phyloP scores from a whole-genome alignment of 2,888 invertebrate genomes.

The Pherbina coryleti region DNA sequence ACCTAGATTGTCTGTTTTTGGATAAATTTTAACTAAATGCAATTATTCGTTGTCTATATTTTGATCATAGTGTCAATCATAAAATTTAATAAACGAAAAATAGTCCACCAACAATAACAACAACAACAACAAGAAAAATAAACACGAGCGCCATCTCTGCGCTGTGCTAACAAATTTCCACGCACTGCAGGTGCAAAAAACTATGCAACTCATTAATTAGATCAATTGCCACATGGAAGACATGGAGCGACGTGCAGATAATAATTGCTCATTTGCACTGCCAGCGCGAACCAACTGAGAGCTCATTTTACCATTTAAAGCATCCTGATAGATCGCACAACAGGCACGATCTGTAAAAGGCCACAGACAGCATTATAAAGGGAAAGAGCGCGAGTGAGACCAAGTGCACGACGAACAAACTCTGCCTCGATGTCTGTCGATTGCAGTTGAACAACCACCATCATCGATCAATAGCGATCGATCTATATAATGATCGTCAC shows the following conservation, averaged over 20 bases:
- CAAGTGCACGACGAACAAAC: background rate
- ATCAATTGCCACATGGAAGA: constrained; percentile 44
- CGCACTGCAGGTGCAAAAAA: constrained; percentile 50
- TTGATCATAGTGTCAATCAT: no score
- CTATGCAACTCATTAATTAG: constrained; percentile 50
- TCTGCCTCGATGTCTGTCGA: background rate
- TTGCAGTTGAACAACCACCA: background rate
- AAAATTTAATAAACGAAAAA: no score
- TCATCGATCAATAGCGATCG: constrained; percentile 11
- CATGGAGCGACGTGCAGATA: constrained; percentile 19
- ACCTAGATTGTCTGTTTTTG: background rate
- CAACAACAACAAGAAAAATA: no score
- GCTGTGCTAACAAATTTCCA: constrained; percentile 38
- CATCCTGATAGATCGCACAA: constrained; percentile 10
- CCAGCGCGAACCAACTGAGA: constrained; percentile 23
- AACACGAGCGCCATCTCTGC: background rate
- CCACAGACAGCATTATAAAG: background rate
- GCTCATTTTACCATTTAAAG: constrained; percentile 24
- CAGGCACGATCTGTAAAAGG: no score
- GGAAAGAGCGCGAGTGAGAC: background rate
- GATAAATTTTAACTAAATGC: no score
- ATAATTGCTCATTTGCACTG: constrained; percentile 33
- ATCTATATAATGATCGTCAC: constrained; percentile 7
- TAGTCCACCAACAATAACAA: no score
- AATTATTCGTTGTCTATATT: no score